Evolutionary conservation across 1,140 invertebrate species (phyloP).

Genomic region (Telenomus remus): DNA sequence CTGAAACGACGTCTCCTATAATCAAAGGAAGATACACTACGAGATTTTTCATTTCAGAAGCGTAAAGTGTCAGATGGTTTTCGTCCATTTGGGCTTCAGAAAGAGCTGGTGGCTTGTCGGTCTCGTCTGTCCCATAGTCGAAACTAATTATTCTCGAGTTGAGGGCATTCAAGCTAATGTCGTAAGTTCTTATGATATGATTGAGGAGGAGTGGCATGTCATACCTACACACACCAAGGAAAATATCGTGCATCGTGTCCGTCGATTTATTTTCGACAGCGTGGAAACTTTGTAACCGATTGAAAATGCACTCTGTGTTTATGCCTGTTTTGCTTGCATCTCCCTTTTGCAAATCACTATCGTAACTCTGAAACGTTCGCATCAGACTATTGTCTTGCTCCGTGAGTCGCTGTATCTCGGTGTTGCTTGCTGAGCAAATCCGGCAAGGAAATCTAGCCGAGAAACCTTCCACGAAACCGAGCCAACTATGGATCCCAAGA

Average conservation of each 20-base stretch:
- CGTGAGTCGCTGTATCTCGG: neutral
- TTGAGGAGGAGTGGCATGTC: conserved; percentile 34
- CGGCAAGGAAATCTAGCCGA: conserved; percentile 50
- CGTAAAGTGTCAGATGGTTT: conserved; percentile 48
- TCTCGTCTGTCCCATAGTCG: conserved; percentile 46
- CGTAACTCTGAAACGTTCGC: conserved; percentile 17
- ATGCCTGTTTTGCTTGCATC: conserved; percentile 22
- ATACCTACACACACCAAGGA: conserved; percentile 30
- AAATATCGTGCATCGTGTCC: conserved; percentile 43
- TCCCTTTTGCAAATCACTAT: conserved; percentile 17
- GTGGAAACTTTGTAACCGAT: conserved; percentile 21
- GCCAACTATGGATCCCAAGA: conserved; percentile 29
- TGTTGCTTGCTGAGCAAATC: conserved; percentile 45
- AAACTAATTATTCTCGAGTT: conserved; percentile 14
- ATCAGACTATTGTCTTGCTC: conserved; percentile 3
- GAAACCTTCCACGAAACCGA: conserved; percentile 57
- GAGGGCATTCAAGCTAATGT: conserved; percentile 17
- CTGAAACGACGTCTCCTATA: conserved; percentile 51
- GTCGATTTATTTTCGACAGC: conserved; percentile 27
- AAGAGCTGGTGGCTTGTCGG: conserved; percentile 54
- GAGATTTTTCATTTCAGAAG: conserved; percentile 60
- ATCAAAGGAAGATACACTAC: conserved; percentile 59
- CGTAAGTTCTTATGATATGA: conserved; percentile 26
- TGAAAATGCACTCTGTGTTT: conserved; percentile 31
- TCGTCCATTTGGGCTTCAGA: conserved; percentile 43